phyloP scores from a whole-genome alignment of 1,140 invertebrate species.

The Drosophila chauvacae region DNA sequence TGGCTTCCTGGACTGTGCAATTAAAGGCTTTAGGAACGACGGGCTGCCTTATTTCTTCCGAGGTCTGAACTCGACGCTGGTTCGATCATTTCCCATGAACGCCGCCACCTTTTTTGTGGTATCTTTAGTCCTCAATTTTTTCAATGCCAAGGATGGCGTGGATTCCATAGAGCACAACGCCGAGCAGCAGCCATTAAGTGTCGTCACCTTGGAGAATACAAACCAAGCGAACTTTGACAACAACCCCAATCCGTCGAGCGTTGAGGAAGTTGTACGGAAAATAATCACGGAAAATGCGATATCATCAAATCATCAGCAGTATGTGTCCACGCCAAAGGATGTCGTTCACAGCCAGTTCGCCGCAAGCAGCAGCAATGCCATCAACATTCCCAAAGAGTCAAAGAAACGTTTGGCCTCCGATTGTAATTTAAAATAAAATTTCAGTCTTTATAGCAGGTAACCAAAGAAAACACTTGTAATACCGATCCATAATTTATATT shows the following conservation, averaged over 20 bases:
- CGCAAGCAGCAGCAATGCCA: slow-evolving; percentile 1
- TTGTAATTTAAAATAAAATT: slow-evolving; percentile 36
- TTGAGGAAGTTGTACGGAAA: slow-evolving; percentile 58
- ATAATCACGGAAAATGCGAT: slow-evolving; percentile 48
- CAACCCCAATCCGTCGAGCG: slow-evolving; percentile 3
- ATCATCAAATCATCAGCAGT: slow-evolving; percentile 11
- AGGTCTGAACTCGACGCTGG: slow-evolving; percentile 90
- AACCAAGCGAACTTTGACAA: slow-evolving; percentile 29
- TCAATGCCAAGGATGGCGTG: slow-evolving; percentile 43
- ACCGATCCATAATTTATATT: slow-evolving; percentile 23
- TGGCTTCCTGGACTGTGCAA: slow-evolving; percentile 90
- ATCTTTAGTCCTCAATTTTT: slow-evolving; percentile 88
- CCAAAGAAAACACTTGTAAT: background rate
- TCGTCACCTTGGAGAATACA: slow-evolving; percentile 62
- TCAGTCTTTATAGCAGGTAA: background rate
- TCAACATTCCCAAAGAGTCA: slow-evolving; percentile 30
- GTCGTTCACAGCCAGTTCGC: slow-evolving; percentile 17
- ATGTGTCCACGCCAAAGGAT: slow-evolving; percentile 24
- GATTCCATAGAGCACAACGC: slow-evolving; percentile 42
- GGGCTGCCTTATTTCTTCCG: slow-evolving; percentile 89
- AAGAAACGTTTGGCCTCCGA: slow-evolving; percentile 28
- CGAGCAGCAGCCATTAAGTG: slow-evolving; percentile 38
- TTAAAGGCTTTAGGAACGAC: slow-evolving; percentile 88
- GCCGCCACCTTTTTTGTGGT: slow-evolving; percentile 95
- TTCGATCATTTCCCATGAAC: slow-evolving; percentile 96